phyloP scores from a whole-genome alignment of 1,140 invertebrate genomes.

The Grapholita molesta region DNA sequence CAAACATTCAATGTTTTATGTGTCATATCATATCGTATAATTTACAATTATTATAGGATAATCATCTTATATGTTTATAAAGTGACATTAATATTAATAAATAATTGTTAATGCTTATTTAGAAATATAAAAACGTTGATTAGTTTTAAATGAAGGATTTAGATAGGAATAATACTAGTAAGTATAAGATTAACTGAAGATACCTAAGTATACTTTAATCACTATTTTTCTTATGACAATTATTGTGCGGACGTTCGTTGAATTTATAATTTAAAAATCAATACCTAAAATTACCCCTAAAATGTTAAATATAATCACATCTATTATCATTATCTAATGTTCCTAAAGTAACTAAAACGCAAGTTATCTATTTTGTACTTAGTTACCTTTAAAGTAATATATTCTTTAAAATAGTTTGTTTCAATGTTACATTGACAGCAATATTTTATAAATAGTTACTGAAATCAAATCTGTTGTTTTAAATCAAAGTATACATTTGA shows the following conservation, averaged over 20 bases:
- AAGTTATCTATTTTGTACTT: no score
- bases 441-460: background rate
- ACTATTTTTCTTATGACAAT: background rate
- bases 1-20: conserved; percentile 7
- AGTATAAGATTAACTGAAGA: background rate
- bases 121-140: conserved; percentile 21
- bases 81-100: conserved; percentile 15
- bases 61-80: background rate
- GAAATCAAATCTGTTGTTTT: background rate
- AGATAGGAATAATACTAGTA: background rate
- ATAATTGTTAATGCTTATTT: conserved; percentile 17
- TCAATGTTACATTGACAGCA: background rate
- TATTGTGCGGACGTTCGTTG: background rate
- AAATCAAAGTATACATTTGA: background rate
- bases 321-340: background rate
- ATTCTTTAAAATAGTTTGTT: background rate
- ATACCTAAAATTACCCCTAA: background rate
- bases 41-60: background rate
- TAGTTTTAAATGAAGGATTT: conserved; percentile 22
- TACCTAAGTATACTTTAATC: background rate
- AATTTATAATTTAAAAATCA: background rate
- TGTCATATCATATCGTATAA: background rate
- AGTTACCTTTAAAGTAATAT: background rate
- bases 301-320: background rate
- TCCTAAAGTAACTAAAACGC: no score